phyloP scores from a whole-genome alignment of 2,888 invertebrate species.

The Cartodere bifasciata region DNA sequence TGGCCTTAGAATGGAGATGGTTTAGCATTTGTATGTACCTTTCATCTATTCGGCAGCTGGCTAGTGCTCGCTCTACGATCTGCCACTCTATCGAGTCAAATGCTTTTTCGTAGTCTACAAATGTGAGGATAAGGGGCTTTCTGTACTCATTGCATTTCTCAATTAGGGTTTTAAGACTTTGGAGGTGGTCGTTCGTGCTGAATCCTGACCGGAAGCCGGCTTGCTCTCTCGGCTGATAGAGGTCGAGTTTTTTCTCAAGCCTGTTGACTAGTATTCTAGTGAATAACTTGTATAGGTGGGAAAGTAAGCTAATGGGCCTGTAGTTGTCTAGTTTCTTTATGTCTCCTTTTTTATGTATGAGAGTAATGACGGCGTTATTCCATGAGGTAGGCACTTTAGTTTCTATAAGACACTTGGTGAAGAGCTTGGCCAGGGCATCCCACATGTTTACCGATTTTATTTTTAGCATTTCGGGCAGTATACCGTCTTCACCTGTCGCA shows the following conservation, averaged over 20 bases:
- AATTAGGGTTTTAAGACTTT: slow-evolving; percentile 11
- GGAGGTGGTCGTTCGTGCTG: slow-evolving; percentile 13
- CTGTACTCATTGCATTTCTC: slow-evolving; percentile 14
- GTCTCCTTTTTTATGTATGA: slow-evolving; percentile 10
- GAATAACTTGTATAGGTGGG: slow-evolving; percentile 11
- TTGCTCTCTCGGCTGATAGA: slow-evolving; percentile 13
- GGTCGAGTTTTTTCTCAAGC: slow-evolving; percentile 13
- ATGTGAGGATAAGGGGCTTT: slow-evolving; percentile 35
- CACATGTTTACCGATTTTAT: not conserved
- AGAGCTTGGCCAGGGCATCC: not conserved
- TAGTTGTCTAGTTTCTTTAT: slow-evolving; percentile 10
- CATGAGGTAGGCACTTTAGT: slow-evolving; percentile 6
- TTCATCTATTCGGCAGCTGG: not conserved
- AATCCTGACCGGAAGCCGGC: slow-evolving; percentile 13
- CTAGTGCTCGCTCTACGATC: slow-evolving; percentile 7
- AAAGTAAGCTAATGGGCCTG: slow-evolving; percentile 10
- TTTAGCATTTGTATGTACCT: slow-evolving; percentile 5
- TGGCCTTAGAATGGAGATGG: slow-evolving; percentile 8
- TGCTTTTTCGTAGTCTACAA: slow-evolving; percentile 11
- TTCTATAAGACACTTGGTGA: slow-evolving; percentile 2
- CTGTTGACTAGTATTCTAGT: slow-evolving; percentile 13
- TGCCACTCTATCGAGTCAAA: slow-evolving; percentile 11
- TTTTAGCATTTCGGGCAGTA: slow-evolving; percentile 1
- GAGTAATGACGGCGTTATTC: slow-evolving; percentile 10
- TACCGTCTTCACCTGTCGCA: slow-evolving; percentile 4